phyloP scores from a whole-genome alignment of 2,888 invertebrate species.

The Andrena chrysosceles region DNA sequence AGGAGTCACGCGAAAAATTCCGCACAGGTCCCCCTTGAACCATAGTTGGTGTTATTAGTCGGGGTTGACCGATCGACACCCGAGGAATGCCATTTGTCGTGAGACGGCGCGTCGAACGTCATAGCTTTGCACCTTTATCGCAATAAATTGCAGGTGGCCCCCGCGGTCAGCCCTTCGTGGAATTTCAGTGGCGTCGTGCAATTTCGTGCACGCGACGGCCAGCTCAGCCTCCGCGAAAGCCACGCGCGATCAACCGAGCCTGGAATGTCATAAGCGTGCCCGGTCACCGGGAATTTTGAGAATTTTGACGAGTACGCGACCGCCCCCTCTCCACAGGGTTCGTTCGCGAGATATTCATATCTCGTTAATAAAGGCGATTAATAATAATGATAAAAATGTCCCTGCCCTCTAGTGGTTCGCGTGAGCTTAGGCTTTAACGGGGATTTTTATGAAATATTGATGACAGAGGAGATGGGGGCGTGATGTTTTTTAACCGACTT shows the following conservation, averaged over 20 bases:
- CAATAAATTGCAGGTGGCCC: conserved; percentile 66
- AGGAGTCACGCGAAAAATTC: conserved; percentile 24
- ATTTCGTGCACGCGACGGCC: conserved; percentile 80
- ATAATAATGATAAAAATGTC: too few relatives aligned
- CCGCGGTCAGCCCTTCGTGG: conserved; percentile 72
- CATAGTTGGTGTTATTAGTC: conserved; percentile 50
- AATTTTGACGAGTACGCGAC: conserved; percentile 63
- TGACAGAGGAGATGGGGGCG: too few relatives aligned
- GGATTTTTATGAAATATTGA: too few relatives aligned
- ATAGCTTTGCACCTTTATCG: conserved; percentile 73
- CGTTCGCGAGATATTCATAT: conserved; percentile 19
- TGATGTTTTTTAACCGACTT: too few relatives aligned
- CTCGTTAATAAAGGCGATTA: not conserved
- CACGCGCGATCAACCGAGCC: conserved; percentile 60
- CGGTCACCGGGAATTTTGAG: conserved; percentile 71
- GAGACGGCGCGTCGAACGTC: conserved; percentile 63
- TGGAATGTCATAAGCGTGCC: conserved; percentile 76
- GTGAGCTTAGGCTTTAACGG: too few relatives aligned
- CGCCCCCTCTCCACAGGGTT: conserved; percentile 12
- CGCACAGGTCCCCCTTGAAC: not conserved
- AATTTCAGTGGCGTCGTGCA: conserved; percentile 76
- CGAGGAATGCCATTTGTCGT: conserved; percentile 71
- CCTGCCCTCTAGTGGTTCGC: too few relatives aligned
- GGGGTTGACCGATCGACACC: conserved; percentile 45
- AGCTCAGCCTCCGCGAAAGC: conserved; percentile 36